Percentiles rank a stretch among this genome's conserved stretches.
These are phyloP conservation scores for Drosophila navojoa DNA, from an alignment of 1,140 invertebrate species.

Conservation along the genomic window DNA sequence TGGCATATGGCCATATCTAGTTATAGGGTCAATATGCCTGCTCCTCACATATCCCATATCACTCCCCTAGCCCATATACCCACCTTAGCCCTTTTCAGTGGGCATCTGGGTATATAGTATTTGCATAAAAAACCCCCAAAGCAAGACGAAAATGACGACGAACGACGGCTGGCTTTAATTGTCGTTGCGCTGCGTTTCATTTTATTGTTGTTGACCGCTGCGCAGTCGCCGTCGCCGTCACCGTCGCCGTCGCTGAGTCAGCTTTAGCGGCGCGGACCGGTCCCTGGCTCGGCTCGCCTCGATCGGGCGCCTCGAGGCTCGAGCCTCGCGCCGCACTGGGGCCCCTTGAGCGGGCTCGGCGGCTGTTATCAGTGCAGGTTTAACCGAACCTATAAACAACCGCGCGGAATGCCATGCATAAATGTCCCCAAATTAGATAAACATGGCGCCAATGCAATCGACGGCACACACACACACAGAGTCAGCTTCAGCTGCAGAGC, in stretches of 20 bases:
- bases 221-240: conserved; percentile 23
- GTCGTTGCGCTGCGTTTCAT: conserved; percentile 25
- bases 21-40: too few relatives aligned
- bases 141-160: conserved; percentile 36
- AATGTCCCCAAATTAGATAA: conserved; percentile 84
- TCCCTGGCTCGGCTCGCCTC: conserved; percentile 5
- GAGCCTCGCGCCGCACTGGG: not conserved
- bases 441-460: conserved; percentile 84
- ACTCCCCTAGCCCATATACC: not conserved
- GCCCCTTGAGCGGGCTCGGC: not conserved
- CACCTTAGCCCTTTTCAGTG: not conserved
- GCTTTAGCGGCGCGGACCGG: conserved; percentile 13
- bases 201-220: conserved; percentile 40
- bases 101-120: not conserved
- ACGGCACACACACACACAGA: conserved; percentile 48
- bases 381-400: conserved; percentile 84
- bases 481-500: conserved; percentile 13
- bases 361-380: conserved; percentile 83
- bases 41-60: too few relatives aligned
- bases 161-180: conserved; percentile 41
- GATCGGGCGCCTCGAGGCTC: not conserved
- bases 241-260: conserved; percentile 12
- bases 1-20: too few relatives aligned
- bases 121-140: conserved; percentile 10
- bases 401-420: conserved; percentile 84